Conservation (phyloP, 37 sponge, comb jelly and placozoan species). For the Oscarella lobularis region DNA sequence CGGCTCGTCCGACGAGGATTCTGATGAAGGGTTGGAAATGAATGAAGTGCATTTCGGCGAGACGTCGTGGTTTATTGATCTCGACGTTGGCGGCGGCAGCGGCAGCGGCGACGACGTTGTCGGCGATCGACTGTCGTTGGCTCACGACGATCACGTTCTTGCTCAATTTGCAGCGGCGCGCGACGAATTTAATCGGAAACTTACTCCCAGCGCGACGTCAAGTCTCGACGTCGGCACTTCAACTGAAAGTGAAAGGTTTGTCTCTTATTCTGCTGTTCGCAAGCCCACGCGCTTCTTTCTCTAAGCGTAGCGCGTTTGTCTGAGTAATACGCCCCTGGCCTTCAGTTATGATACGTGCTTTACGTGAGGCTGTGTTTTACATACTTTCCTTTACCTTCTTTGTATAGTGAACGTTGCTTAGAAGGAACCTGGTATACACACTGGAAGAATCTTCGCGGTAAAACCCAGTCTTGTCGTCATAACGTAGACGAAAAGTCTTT, state of each 20-base stretch:
- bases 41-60: conserved; percentile 13
- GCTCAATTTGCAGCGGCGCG: not conserved
- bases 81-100: not conserved
- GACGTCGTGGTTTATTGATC: conserved; percentile 52
- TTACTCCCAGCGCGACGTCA: too few species aligned
- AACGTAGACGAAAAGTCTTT: too few species aligned
- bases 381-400: not conserved
- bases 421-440: conserved; percentile 7
- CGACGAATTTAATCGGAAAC: not conserved
- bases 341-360: too few species aligned
- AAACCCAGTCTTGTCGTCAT: too few species aligned
- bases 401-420: not conserved
- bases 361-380: not conserved
- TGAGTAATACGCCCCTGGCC: too few species aligned
- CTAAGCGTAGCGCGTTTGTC: too few species aligned
- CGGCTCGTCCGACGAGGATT: conserved; percentile 5
- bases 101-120: not conserved
- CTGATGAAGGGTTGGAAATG: conserved; percentile 6
- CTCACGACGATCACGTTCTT: not conserved
- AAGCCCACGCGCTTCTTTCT: too few species aligned
- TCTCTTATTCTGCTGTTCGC: too few species aligned
- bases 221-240: too few species aligned
- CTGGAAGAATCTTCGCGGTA: conserved; percentile 6
- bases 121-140: not conserved
- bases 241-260: too few species aligned